Evolutionary conservation across 2,888 invertebrate genomes (phyloP).

Genomic region (Crossocerus cetratus): DNA sequence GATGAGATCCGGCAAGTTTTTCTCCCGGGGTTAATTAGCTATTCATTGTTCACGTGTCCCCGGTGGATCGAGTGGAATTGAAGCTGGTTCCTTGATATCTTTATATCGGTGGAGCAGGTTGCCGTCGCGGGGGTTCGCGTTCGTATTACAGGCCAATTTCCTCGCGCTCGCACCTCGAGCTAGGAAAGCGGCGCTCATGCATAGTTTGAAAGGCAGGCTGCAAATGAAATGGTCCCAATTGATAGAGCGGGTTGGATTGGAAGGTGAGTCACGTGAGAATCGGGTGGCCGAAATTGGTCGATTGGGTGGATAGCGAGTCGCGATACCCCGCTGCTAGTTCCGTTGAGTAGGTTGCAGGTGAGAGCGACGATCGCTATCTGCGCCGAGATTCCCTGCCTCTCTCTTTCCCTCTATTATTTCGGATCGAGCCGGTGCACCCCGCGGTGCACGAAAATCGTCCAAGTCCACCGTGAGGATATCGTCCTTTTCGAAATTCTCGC

Average conservation of each 20-base stretch:
- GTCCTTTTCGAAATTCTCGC: constrained; percentile 47
- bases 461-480: constrained; percentile 36
- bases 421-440: constrained; percentile 40
- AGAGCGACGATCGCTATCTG: constrained; percentile 44
- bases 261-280: constrained; percentile 48
- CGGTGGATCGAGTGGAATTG: too few species aligned
- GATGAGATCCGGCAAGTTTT: too few species aligned
- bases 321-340: constrained; percentile 19
- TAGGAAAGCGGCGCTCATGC: background rate
- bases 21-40: too few species aligned
- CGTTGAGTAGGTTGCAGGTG: constrained; percentile 17
- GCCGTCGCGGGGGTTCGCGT: too few species aligned
- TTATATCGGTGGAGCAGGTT: too few species aligned
- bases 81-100: too few species aligned
- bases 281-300: constrained; percentile 39
- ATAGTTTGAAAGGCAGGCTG: background rate
- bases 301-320: constrained; percentile 25
- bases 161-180: background rate
- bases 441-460: constrained; percentile 44
- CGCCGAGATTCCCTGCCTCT: constrained; percentile 13
- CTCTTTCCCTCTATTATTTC: constrained; percentile 23
- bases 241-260: constrained; percentile 22
- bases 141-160: too few species aligned
- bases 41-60: too few species aligned
- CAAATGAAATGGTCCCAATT: too few species aligned